Evolutionary conservation across 2,113 vertebrate genomes (phyloP).

Genomic region (Rhinolophus ferrumequinum): DNA sequence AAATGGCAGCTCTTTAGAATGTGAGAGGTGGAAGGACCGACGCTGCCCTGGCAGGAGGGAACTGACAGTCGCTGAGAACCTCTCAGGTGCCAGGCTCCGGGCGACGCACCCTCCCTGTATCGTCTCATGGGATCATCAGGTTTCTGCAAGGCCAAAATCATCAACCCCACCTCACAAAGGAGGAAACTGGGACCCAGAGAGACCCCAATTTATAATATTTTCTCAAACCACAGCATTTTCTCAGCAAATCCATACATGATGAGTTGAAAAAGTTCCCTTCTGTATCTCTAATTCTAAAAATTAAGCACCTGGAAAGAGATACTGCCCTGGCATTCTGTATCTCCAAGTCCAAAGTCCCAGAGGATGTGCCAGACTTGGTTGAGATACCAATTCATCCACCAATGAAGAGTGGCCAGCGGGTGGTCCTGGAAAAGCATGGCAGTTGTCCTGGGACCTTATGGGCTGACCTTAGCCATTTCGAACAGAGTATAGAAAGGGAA

Average conservation of each 20-base stretch:
- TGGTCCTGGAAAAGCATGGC: not conserved
- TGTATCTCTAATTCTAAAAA: not conserved
- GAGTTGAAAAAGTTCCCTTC: not conserved
- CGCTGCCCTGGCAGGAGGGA: too few relatives aligned
- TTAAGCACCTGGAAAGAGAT: too few relatives aligned
- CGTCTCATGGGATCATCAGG: not conserved
- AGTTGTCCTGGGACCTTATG: not conserved
- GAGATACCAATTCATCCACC: not conserved
- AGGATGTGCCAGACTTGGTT: not conserved
- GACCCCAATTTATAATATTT: too few relatives aligned
- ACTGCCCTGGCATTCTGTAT: not conserved
- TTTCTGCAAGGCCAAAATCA: not conserved
- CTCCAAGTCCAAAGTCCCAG: not conserved
- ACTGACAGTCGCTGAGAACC: too few relatives aligned
- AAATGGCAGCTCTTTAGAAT: not conserved
- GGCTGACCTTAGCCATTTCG: not conserved
- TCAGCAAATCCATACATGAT: not conserved
- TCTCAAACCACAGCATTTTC: not conserved
- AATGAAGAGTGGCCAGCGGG: not conserved
- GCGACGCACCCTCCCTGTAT: rapidly evolving
- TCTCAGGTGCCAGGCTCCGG: too few relatives aligned
- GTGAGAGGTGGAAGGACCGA: too few relatives aligned
- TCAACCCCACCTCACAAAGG: not conserved
- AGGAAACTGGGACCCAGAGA: not conserved
- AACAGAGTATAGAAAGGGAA: not conserved